Percentiles rank a stretch among this genome's conserved stretches.
Evolutionary conservation across 2,888 invertebrate genomes (phyloP).

Genomic region (Andrena bucephala): DNA sequence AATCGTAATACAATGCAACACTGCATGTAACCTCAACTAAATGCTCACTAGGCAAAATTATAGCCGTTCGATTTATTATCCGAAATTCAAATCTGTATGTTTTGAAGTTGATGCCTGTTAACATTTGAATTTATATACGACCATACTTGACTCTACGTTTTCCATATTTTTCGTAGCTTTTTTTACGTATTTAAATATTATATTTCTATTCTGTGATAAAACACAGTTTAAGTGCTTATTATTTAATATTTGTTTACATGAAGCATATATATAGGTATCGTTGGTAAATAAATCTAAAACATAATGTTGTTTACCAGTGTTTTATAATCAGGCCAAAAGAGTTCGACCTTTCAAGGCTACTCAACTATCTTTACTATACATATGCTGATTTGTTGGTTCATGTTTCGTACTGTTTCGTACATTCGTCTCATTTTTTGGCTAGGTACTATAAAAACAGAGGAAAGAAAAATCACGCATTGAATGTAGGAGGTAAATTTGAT

Average conservation of each 20-base stretch:
- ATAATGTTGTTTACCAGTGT: background rate
- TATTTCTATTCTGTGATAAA: background rate
- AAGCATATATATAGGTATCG: background rate
- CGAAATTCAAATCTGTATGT: background rate
- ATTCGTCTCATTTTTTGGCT: too few species aligned
- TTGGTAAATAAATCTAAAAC: too few species aligned
- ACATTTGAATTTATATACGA: background rate
- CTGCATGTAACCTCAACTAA: background rate
- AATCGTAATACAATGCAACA: background rate
- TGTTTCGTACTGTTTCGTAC: too few species aligned
- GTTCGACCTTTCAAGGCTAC: too few species aligned
- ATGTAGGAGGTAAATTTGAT: too few species aligned
- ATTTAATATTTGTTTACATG: background rate
- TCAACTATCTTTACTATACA: too few species aligned
- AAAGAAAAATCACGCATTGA: too few species aligned
- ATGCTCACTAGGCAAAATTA: background rate
- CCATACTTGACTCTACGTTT: background rate
- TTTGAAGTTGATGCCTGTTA: background rate
- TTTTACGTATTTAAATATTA: background rate
- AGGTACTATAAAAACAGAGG: too few species aligned
- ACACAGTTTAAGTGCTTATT: background rate
- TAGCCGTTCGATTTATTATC: background rate
- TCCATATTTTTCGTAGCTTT: background rate
- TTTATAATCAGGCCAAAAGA: background rate
- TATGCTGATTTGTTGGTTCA: too few species aligned